Base-by-base conservation (phyloP, 1,140 invertebrate species). In the Tribolium castaneum region DNA sequence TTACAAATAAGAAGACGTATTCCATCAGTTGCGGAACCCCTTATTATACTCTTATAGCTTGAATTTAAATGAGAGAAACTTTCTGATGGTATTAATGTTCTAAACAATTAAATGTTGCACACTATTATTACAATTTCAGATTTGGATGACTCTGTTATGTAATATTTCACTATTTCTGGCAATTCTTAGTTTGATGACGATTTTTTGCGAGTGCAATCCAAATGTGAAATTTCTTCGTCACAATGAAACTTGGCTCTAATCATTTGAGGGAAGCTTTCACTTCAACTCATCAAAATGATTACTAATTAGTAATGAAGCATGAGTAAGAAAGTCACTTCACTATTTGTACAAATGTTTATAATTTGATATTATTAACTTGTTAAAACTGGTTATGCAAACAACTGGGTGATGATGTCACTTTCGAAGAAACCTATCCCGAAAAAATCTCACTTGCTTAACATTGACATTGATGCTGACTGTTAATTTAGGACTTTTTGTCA, bases 201-300 rank as follows among this genome's bases (percentile, higher is more conserved):
- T 30, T 30, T 14, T 30, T 59, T 59, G 5, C 13, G 22, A 59
- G 25, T 59, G 54, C 22, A 59, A 30, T 59, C 22, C 14, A 59
- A 59, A 59, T 59, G 54, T 59, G 54, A 59, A 59, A 59, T 59
- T 59, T 59, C 54, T 59, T 59, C 54, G 6, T 35, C 59, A 66
- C 59, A 66, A 66, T 66, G n/a, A 12, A 66, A 66, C 25, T 66
- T 66, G n/a, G 59, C 34, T 35, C 54, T 66, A 35, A 35, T 35
- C 59, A 35, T 66, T 66, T 35, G 59, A 25, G 13, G 13, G n/a
- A n/a, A 66, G 59, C 59, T 66, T 66, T 66, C 59, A 66, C 59
- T 35, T 66, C 59, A 39, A 34, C 59, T 35, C 59, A 66, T 66
- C 59, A 66, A 16, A 66, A 66, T 59, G 59, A 66, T 66, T 66